Evolutionary conservation across 2,888 invertebrate genomes (phyloP), one percentile per base, ranked within the genome.

Genomic region (Ochropacha duplaris): DNA sequence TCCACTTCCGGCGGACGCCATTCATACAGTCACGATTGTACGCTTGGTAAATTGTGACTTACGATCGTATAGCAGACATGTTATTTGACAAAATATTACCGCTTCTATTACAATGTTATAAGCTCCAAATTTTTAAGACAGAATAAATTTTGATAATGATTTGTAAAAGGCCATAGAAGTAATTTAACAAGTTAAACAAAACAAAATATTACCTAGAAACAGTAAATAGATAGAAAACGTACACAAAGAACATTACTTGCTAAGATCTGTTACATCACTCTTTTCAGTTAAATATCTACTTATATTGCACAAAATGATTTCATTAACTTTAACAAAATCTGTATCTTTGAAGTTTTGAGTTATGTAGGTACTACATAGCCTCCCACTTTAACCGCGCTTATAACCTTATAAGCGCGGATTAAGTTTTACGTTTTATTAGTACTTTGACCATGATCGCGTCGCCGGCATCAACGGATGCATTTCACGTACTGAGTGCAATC

Each of bases 1-100:
- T 50, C 6, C 55, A 31, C 55, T 55, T 55, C 56, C 56, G 22
- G 24, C 22, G 56, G 34, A 22, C 34, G 36, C 56, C 56, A 56
- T 56, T 56, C 36, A 56, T 36, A 44, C 11, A 44, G 54, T 54
- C 54, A 54, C 54, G 54, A 54, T 16, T 54, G 54, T 44, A 44
- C 44, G 44, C 44, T 44, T 44, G 16, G 44, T 44, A 44, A 44
- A 44, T n/a, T 44, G 44, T 19, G 19, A 44, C 44, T 44, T 44
- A 44, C 44, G 44, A 9, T 44, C 44, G 16, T 19, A 44, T 8
- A 44, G 19, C 44, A 19, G 44, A 44, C 44, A 44, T 44, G 44
- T 44, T 44, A 44, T 44, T 44, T 44, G 44, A 44, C 44, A 44
- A 44, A 19, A 19, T 16, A 44, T 44, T 44, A 44, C 44, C 5